Evolutionary conservation across 2,888 invertebrate species (phyloP), one percentile per base, ranked within the genome.

Genomic region (Drosophila tanythrix): DNA sequence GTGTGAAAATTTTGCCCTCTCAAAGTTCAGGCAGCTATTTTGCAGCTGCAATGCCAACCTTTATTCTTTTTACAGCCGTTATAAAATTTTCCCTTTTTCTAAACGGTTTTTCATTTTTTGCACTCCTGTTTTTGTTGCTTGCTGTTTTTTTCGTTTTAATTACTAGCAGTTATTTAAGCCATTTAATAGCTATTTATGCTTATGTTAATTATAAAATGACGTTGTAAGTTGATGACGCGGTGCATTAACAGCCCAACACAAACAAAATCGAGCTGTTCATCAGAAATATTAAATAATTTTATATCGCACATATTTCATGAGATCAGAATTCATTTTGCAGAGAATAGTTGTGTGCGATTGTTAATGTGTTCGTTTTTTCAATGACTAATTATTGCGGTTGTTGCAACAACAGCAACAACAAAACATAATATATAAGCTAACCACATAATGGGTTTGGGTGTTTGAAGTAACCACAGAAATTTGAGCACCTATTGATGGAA

Each of bases 161-260:
- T 77, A 77, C 77, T 60, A n/a, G 57, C 72, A 78, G 76, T 81
- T 89, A 86, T 88, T 87, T 79, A 83, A 87, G 66, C 59, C 79
- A 79, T 86, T 89, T 79, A 83, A 90, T 75, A 57, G 79, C 73
- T 71, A 75, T 90, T 83, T 90, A 79, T 79, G 72, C 63, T 31
- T 55, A 57, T 76, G 88, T 86, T 90, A 80, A 87, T 89, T 90
- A 90, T 62, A 53, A 60, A 63, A 18, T 15, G 25, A 53, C 48
- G 46, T 6, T 15, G 25, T 29, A 40, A 65, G 55, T 38, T 59
- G 62, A 61, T 63, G 69, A 70, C 64, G 56, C 51, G 61, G 61
- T 76, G 60, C 52, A 87, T 84, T 89, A 83, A 76, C 77, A 82
- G 73, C 73, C 70, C 62, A 36, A 65, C 57, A 21, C n/a, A 31